Conservation (phyloP, 2,888 invertebrate genomes). For the Netelia fuscicornis region DNA sequence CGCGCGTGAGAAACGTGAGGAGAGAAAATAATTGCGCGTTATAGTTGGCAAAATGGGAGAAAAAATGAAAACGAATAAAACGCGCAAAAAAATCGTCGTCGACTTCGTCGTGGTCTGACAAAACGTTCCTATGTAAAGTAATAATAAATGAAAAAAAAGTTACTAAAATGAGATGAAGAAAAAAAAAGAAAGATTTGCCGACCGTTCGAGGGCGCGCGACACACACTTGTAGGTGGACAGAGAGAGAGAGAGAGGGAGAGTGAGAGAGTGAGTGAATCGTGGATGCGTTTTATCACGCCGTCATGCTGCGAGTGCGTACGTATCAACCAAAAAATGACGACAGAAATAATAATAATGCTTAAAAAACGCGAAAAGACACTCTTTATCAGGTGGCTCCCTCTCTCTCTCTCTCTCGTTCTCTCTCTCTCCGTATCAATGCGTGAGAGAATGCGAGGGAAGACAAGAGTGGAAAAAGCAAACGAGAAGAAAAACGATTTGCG, state of each 20-base stretch:
- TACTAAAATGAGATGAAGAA: slow-evolving; percentile 69
- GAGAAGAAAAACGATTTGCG: slow-evolving; percentile 22
- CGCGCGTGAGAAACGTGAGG: slow-evolving; percentile 60
- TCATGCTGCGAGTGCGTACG: slow-evolving; percentile 14
- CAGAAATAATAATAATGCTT: neutral
- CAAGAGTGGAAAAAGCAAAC: neutral
- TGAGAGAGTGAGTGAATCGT: slow-evolving; percentile 68
- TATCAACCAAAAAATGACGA: slow-evolving; percentile 3
- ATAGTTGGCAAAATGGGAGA: slow-evolving; percentile 51
- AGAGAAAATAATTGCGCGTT: slow-evolving; percentile 60
- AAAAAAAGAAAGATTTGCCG: slow-evolving; percentile 58
- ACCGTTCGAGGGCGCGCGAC: slow-evolving; percentile 70
- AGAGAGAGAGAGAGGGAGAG: slow-evolving; percentile 72
- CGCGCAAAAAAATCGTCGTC: slow-evolving; percentile 68
- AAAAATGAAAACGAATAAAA: slow-evolving; percentile 28
- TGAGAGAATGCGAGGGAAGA: slow-evolving; percentile 1
- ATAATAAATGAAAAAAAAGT: slow-evolving; percentile 80
- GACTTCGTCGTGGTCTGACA: slow-evolving; percentile 78
- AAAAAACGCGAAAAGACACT: neutral
- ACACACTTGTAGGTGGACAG: slow-evolving; percentile 76
- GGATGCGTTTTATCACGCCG: slow-evolving; percentile 1
- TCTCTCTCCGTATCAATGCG: slow-evolving; percentile 48
- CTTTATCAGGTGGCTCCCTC: slow-evolving; percentile 35
- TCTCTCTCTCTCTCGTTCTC: slow-evolving; percentile 65
- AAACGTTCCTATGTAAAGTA: slow-evolving; percentile 85